Evolutionary conservation across 2,113 vertebrate genomes (phyloP).

Genomic region (Boleophthalmus pectinirostris): DNA sequence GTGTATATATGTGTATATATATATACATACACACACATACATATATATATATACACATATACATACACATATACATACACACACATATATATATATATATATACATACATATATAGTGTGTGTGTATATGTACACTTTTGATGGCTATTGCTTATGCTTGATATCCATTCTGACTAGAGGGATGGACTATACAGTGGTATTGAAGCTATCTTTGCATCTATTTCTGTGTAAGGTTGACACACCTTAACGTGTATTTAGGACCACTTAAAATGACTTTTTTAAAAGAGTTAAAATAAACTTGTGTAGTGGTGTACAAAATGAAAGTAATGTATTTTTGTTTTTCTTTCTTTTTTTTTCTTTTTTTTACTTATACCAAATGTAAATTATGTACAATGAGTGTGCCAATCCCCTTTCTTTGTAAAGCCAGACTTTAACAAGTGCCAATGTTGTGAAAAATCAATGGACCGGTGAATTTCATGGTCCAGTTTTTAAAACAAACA

Average conservation of each 20-base stretch:
- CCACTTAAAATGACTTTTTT: constrained; percentile 65
- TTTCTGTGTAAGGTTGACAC: constrained; percentile 58
- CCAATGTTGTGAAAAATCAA: constrained; percentile 79
- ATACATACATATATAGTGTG: too few species aligned
- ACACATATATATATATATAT: too few species aligned
- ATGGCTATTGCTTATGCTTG: constrained; percentile 65
- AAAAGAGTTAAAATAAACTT: constrained; percentile 61
- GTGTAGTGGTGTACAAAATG: constrained; percentile 77
- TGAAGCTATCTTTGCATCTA: constrained; percentile 68
- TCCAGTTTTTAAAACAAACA: constrained; percentile 75
- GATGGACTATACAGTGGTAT: constrained; percentile 59
- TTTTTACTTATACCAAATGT: constrained; percentile 78
- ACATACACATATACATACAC: too few species aligned
- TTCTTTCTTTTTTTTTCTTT: constrained; percentile 40
- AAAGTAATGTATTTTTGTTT: constrained; percentile 73
- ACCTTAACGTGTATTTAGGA: constrained; percentile 68
- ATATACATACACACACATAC: too few species aligned
- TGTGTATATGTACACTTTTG: constrained; percentile 55
- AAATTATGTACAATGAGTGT: constrained; percentile 82
- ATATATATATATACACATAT: too few species aligned
- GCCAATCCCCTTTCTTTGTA: constrained; percentile 79
- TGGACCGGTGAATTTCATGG: constrained; percentile 67
- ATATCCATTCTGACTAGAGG: constrained; percentile 61
- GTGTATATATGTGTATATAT: too few species aligned
- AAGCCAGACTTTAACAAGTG: constrained; percentile 80